A percentile compares a stretch with the other conserved stretches of the same genome.
phyloP scores from a whole-genome alignment of 2,888 invertebrate species.

The Trachelus stipa region DNA sequence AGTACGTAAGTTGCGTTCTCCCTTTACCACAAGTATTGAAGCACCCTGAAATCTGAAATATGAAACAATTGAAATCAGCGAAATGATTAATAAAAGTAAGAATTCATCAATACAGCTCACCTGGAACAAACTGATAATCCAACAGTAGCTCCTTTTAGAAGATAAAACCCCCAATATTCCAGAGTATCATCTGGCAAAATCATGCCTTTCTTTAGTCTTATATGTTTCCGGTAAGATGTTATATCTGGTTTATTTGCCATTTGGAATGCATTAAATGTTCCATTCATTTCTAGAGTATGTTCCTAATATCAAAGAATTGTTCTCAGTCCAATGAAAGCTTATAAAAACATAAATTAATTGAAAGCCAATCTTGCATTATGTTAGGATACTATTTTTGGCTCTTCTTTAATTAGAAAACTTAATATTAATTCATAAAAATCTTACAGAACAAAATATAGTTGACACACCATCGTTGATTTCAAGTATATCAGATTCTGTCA shows the following conservation, averaged over 20 bases:
- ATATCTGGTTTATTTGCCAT: constrained; percentile 78
- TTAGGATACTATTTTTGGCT: neutral
- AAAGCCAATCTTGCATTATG: neutral
- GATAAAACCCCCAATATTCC: constrained; percentile 90
- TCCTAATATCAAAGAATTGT: constrained; percentile 66
- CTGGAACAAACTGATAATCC: constrained; percentile 84
- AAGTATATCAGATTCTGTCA: constrained; percentile 87
- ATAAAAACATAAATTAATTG: neutral
- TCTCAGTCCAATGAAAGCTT: neutral
- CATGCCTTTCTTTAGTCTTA: constrained; percentile 85
- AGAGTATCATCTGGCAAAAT: constrained; percentile 84
- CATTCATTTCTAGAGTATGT: constrained; percentile 83
- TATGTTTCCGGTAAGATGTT: constrained; percentile 77
- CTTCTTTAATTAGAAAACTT: neutral
- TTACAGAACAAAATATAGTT: constrained; percentile 79
- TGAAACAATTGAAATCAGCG: neutral
- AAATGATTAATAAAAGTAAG: neutral
- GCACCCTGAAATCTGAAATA: constrained; percentile 73
- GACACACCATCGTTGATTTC: constrained; percentile 87
- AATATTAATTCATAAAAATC: constrained; percentile 11
- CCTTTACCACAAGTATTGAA: constrained; percentile 83
- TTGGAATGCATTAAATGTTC: constrained; percentile 79
- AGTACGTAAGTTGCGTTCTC: constrained; percentile 80
- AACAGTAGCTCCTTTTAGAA: constrained; percentile 82
- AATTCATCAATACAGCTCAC: constrained; percentile 60